Conservation (phyloP, 1,140 invertebrate species). For the Heliconius hermathena region DNA sequence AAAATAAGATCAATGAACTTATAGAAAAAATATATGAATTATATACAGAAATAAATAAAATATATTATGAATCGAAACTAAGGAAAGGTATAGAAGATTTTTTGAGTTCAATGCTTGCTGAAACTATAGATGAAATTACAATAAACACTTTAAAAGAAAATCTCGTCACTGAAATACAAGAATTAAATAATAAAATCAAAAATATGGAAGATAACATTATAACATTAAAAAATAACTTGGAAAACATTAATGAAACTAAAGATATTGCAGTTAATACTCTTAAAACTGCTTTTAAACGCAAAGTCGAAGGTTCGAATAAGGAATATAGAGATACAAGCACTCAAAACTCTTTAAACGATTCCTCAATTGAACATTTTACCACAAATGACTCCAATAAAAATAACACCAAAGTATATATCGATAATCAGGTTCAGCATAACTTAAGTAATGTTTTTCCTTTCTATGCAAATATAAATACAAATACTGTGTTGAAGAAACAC, state of each 20-base stretch:
- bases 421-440: slow-evolving; percentile 1
- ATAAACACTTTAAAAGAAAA: slow-evolving; percentile 24
- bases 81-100: slow-evolving; percentile 20
- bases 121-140: neutral
- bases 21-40: slow-evolving; percentile 35
- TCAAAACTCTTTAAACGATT: neutral
- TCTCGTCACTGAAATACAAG: slow-evolving; percentile 26
- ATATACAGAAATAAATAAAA: slow-evolving; percentile 9
- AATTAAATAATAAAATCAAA: neutral
- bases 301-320: neutral
- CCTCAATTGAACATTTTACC: neutral
- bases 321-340: neutral
- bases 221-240: neutral
- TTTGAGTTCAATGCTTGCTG: slow-evolving; percentile 15
- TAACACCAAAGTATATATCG: neutral
- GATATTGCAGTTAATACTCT: neutral
- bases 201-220: slow-evolving; percentile 2
- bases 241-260: neutral
- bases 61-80: slow-evolving; percentile 29
- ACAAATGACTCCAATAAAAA: neutral
- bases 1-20: slow-evolving; percentile 37
- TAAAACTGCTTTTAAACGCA: neutral
- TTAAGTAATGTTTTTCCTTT: neutral
- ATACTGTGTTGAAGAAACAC: neutral
- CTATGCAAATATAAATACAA: neutral